Conservation (phyloP, 92 coral and sea anemone species). For the Diadumene lineata region DNA sequence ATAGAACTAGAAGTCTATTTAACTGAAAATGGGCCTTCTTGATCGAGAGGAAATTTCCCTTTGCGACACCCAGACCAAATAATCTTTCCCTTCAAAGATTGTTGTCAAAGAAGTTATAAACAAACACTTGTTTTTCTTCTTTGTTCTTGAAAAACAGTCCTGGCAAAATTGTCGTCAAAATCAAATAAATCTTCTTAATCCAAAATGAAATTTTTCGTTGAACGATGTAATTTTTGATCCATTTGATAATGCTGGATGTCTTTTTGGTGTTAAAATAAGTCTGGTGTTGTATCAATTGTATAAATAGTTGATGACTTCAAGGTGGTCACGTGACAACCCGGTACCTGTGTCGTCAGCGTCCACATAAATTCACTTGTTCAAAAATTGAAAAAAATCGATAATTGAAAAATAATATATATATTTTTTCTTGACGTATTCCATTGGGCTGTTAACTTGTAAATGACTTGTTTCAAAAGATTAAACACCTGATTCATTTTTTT, state of each 20-base stretch:
- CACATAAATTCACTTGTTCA: no score
- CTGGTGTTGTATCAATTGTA: conserved; percentile 19
- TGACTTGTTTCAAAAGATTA: no score
- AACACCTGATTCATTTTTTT: no score
- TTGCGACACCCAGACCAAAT: background rate
- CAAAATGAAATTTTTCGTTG: background rate
- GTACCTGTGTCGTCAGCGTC: conserved; percentile 10
- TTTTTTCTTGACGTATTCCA: no score
- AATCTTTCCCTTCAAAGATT: background rate
- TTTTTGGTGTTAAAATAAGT: background rate
- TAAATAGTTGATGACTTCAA: conserved; percentile 40
- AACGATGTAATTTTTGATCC: background rate
- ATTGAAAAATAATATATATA: no score
- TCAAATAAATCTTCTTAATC: background rate
- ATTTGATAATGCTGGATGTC: background rate
- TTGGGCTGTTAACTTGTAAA: no score
- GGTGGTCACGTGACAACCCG: conserved; percentile 23
- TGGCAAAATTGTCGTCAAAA: background rate
- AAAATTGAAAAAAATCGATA: no score
- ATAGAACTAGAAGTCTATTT: no score
- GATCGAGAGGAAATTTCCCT: background rate
- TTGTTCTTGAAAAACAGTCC: background rate
- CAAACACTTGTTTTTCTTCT: background rate
- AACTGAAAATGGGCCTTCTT: no score
- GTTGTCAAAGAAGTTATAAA: background rate